These are phyloP conservation scores for Sebastes paucispinis DNA, from an alignment of 2,797 vertebrate species.

Conservation along the genomic window DNA sequence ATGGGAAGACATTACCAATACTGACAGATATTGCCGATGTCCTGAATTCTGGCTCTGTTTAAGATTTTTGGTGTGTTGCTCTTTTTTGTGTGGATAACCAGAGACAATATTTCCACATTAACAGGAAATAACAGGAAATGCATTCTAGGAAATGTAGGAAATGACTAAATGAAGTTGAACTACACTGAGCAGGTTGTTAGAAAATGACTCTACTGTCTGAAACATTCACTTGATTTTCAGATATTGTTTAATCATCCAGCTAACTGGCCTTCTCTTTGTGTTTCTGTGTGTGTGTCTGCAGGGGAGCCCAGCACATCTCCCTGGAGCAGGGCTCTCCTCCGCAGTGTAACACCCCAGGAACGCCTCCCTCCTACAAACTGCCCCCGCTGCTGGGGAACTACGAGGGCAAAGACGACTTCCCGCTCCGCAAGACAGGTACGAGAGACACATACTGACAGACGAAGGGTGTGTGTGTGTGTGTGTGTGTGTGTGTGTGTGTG, in stretches of 20 bases:
- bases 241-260: not conserved
- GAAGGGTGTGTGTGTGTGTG: not conserved
- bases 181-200: not conserved
- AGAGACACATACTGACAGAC: not conserved
- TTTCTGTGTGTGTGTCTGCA: conserved; percentile 16
- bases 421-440: conserved; percentile 75
- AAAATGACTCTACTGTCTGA: not conserved
- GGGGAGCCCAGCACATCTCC: conserved; percentile 71
- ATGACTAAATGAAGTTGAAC: not conserved
- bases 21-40: not conserved
- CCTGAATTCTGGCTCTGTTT: not conserved
- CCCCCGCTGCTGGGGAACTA: conserved; percentile 85
- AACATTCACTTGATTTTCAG: not conserved
- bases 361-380: conserved; percentile 87
- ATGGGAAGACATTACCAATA: not conserved
- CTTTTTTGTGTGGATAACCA: not conserved
- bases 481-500: not conserved
- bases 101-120: conserved; percentile 1
- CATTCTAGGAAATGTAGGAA: conserved; percentile 23
- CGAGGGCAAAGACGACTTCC: conserved; percentile 77
- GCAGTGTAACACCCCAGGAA: conserved; percentile 84
- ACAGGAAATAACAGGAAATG: conserved; percentile 22
- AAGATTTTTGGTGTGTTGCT: too few species aligned
- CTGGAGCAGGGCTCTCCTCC: conserved; percentile 74
- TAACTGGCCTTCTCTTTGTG: not conserved